Conservation (phyloP, 2,113 vertebrate species). For the Paradoxurus hermaphroditus region DNA sequence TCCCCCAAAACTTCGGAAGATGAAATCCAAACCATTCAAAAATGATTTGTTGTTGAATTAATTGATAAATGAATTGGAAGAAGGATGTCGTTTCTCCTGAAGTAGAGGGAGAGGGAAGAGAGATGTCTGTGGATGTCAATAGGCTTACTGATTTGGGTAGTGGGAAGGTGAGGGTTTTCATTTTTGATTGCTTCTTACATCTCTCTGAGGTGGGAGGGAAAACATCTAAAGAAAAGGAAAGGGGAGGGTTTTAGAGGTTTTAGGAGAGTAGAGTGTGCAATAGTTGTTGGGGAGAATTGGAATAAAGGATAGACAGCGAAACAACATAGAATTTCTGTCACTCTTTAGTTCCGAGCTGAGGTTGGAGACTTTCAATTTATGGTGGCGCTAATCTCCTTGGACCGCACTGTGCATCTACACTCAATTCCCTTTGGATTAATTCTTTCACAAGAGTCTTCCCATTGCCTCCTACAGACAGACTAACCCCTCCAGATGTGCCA, state of each 20-base stretch:
- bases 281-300: background rate
- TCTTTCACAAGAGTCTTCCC: slow-evolving; percentile 6
- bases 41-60: background rate
- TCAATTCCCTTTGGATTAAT: background rate
- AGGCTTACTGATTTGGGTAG: background rate
- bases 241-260: background rate
- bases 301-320: background rate
- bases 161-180: background rate
- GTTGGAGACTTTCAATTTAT: slow-evolving; percentile 20
- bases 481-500: slow-evolving; percentile 4
- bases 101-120: background rate
- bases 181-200: background rate
- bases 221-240: background rate
- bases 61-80: background rate
- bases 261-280: background rate
- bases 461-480: background rate
- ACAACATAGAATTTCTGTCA: background rate
- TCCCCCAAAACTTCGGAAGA: background rate
- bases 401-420: background rate
- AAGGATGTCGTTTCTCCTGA: background rate
- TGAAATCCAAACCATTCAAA: background rate
- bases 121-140: background rate
- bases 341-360: background rate
- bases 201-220: background rate
- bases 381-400: background rate